Base-by-base conservation (phyloP, 1,140 invertebrate genomes). In the Sarcophaga peregrina region DNA sequence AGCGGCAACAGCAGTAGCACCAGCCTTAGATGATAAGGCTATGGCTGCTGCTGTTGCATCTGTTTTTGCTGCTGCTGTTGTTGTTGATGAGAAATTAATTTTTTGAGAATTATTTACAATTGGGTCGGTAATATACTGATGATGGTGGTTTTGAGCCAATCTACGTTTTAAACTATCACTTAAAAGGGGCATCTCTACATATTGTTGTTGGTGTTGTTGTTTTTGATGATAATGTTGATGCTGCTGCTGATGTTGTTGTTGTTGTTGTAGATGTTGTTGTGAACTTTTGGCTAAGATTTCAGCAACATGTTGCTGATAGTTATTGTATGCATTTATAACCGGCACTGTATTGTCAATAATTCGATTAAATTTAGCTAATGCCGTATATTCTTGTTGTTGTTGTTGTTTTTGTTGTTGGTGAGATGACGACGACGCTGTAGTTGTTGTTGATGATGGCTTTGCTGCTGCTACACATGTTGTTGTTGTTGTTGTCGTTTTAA, bases 281-380 rank as follows among this genome's bases (percentile, higher is more conserved):
- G 58, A 54, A 7, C 45, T 20, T 62, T 76, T 84, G 83, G 58
- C 82, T 68, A 62, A 47, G 75, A 84, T 80, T 82, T 80, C 72
- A 73, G 72, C 80, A 68, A 68, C 62, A 68, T 83, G 84, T 74
- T 83, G 81, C 52, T 82, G 82, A 83, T 85, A 85, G 45, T 82
- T 78, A 76, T 37, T 68, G 17, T 58, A 58, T n/a, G 54, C n/a
- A n/a, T 85, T 83, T 74, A 81, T 85, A 68, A 72, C 83, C 81
- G 84, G 83, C 89, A 87, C 83, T 52, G 87, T 90, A 82, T 72
- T 85, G 84, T 90, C 88, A 80, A 90, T 88, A 85, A 89, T 88
- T 84, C 88, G 87, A 86, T 90, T 90, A 87, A 90, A 90, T 88
- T 90, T 90, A 89, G 88, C 88, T 89, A 90, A 90, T 88, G 88